Conservation (phyloP, 2,797 vertebrate genomes). For the Sebastes itinus region DNA sequence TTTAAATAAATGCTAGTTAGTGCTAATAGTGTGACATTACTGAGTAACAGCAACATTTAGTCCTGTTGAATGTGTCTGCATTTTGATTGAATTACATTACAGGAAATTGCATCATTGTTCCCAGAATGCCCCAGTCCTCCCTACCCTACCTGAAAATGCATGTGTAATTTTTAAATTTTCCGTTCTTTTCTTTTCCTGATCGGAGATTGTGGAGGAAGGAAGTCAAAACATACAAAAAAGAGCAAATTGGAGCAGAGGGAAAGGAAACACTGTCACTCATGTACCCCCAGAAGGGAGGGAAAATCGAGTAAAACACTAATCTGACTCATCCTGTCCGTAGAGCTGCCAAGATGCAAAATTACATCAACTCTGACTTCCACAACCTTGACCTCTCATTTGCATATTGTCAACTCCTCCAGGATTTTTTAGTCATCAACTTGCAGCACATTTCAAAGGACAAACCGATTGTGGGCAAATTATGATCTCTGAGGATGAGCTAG, state of each 20-base stretch:
- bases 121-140: not conserved
- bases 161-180: not conserved
- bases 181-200: not conserved
- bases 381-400: slow-evolving; percentile 68
- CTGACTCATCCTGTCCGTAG: slow-evolving; percentile 47
- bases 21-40: not conserved
- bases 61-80: not conserved
- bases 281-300: not conserved
- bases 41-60: not conserved
- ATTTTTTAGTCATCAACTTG: slow-evolving; percentile 50
- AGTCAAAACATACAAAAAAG: not conserved
- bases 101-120: slow-evolving; percentile 33
- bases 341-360: slow-evolving; percentile 65
- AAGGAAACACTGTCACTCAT: slow-evolving; percentile 8
- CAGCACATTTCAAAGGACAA: slow-evolving; percentile 45
- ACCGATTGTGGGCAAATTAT: slow-evolving; percentile 21
- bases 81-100: slow-evolving; percentile 1
- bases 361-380: slow-evolving; percentile 57
- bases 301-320: slow-evolving; percentile 39
- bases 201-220: not conserved
- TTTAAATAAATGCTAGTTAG: not conserved
- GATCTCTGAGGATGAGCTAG: slow-evolving; percentile 13
- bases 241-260: not conserved
- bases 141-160: not conserved
- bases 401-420: slow-evolving; percentile 62